Evolutionary conservation across 2,113 vertebrate genomes (phyloP), one percentile per base, ranked within the genome.

Genomic region (Nesoenas mayeri): DNA sequence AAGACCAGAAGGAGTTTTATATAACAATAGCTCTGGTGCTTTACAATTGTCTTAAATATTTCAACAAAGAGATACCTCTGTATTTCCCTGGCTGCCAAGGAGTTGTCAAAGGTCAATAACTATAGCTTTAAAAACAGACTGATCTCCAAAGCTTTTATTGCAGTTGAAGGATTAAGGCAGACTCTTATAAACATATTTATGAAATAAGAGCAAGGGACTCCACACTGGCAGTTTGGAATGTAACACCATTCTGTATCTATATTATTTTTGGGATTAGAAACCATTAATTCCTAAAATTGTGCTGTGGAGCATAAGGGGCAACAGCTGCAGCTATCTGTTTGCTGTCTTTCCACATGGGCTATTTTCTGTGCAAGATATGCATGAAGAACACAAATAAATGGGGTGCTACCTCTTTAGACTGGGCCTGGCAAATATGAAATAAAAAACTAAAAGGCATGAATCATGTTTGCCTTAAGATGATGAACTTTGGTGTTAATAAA

Each of bases 241-340:
- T 81, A 95, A 73, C 85, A 77, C 79, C 38, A 79, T 38, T 51
- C 91, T 93, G 51, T 79, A 94, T 91, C 96, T 93, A 90, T 95
- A 97, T 97, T 96, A 91, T 97, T 96, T 97, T 96, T 62, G 91
- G 96, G 97, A 97, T 97, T 95, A 96, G 91, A 97, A 96, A 96
- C 81, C 93, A 92, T 97, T 97, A 94, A 97, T 97, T 97, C 96
- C 96, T 85, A 80, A 97, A 97, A 97, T 97, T 97, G 97, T 97
- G 97, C 97, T 97, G 96, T 92, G 96, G 96, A 96, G 97, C 96
- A 84, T 95, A 96, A 97, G 97, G 81, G 79, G 95, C 91, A 96
- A 96, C 96, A 97, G 97, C 97, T 97, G 97, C 77, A 97, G 89
- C 94, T 89, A 67, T 95, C 95, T 94, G 89, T 94, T 95, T 91